Base-by-base conservation (phyloP, 2,888 invertebrate species). In the Amphipyra berbera region DNA sequence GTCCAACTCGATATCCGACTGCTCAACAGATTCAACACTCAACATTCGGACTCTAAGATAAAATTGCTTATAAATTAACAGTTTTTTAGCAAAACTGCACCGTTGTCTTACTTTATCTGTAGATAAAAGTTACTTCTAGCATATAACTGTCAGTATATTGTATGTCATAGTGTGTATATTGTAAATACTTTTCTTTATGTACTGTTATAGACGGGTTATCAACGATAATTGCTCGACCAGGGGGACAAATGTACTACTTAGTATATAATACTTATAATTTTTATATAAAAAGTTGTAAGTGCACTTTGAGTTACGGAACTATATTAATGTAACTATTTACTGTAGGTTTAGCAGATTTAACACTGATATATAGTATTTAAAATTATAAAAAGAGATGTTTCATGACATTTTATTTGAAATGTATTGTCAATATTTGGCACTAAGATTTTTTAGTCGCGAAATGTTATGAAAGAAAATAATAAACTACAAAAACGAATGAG, bases 291-390 rank as follows among this genome's bases (percentile, higher is more conserved):
- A 87, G 83, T 87, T 84, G 88, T 95, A 95, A 95, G 95, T 94
- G 95, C 95, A 95, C 95, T 95, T 95, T 90, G 88, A 91, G 81
- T 91, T 93, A 93, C 81, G 93, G 94, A 94, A 94, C 94, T 93
- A 94, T 91, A 81, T 86, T 88, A 86, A 83, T 78, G 78, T 79
- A 60, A 73, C 82, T 87, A 88, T 83, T 88, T 78, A 82, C 71
- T 77, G 83, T 83, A 79, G 75, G 68, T 76, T 76, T 76, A 84
- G 87, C 88, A 88, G 89, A 86, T 84, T 81, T 74, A 73, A 65
- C 78, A 71, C 57, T 55, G 60, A 71, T 74, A 68, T 67, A 76
- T 13, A 66, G 60, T 66, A 71, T 42, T 61, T 52, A 50, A 63
- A 66, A 57, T 62, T 59, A 70, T 55, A 54, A 64, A 45, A 68